Percentiles rank a stretch among this genome's conserved stretches.
Evolutionary conservation across 2,113 vertebrate genomes (phyloP).

Genomic region (Stictonetta naevosa): DNA sequence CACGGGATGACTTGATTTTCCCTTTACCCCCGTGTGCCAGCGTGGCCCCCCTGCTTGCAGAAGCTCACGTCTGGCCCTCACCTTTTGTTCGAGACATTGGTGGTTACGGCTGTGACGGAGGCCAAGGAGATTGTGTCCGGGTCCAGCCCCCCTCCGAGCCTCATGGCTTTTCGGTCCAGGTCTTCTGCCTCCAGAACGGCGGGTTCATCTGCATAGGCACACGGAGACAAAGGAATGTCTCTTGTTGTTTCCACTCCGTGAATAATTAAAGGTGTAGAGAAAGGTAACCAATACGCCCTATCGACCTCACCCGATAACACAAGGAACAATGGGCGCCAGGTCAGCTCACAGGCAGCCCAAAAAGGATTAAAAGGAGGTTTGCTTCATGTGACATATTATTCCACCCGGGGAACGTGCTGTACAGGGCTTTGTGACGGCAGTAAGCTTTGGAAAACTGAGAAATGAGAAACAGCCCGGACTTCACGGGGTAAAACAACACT

Average conservation of each 20-base stretch:
- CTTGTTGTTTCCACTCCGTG: background rate
- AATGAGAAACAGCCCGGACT: background rate
- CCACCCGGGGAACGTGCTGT: accelerated
- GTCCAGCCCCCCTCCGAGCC: conserved; percentile 80
- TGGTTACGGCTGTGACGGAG: conserved; percentile 95
- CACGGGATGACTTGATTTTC: accelerated
- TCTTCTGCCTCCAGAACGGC: conserved; percentile 93
- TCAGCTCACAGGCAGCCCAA: background rate
- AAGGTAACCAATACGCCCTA: background rate
- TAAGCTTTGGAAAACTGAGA: background rate
- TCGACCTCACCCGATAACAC: background rate
- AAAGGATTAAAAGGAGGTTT: background rate
- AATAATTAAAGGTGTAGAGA: background rate
- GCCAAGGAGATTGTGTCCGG: conserved; percentile 92
- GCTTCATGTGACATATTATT: background rate
- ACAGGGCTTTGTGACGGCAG: accelerated
- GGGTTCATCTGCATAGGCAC: conserved; percentile 83
- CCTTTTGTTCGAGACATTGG: conserved; percentile 98
- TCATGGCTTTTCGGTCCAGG: conserved; percentile 83
- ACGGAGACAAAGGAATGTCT: background rate
- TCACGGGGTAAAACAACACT: background rate
- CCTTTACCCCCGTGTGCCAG: background rate
- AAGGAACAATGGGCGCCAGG: background rate
- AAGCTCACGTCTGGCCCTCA: background rate
- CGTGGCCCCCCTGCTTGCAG: accelerated